Conservation (phyloP, 2,888 invertebrate genomes). For the Troglohyphantes excavatus region DNA sequence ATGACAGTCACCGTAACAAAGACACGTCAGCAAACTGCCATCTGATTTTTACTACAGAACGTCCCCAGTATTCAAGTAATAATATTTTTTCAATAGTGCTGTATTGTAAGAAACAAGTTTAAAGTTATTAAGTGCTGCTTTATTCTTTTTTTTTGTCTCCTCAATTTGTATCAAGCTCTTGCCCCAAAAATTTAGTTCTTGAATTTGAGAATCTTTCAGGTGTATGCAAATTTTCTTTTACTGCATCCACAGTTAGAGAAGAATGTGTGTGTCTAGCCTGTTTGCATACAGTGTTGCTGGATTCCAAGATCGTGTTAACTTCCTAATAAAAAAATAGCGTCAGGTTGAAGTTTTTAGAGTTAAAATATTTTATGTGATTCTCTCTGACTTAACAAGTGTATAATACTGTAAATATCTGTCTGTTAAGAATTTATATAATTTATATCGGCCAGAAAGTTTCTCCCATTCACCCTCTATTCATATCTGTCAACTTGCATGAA, state of each 20-base stretch:
- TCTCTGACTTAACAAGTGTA: constrained; percentile 30
- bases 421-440: constrained; percentile 48
- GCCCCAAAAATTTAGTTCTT: neutral
- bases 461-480: neutral
- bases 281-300: neutral
- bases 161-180: too few species aligned
- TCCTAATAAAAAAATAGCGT: constrained; percentile 8
- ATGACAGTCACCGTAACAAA: too few species aligned
- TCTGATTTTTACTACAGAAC: too few species aligned
- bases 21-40: too few species aligned
- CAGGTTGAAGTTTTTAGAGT: constrained; percentile 32
- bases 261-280: neutral
- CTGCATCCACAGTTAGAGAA: neutral
- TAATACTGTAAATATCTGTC: constrained; percentile 42
- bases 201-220: neutral
- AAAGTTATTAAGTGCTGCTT: too few species aligned
- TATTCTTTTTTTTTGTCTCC: too few species aligned
- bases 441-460: constrained; percentile 3
- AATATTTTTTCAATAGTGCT: neutral
- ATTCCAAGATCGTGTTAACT: neutral
- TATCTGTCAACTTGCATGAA: neutral
- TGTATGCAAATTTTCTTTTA: constrained; percentile 19
- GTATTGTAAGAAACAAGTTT: neutral
- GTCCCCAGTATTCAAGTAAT: too few species aligned
- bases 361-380: constrained; percentile 33